Evolutionary conservation across 2,888 invertebrate genomes (phyloP), one percentile per base, ranked within the genome.

Genomic region (Watsonalla cultraria): DNA sequence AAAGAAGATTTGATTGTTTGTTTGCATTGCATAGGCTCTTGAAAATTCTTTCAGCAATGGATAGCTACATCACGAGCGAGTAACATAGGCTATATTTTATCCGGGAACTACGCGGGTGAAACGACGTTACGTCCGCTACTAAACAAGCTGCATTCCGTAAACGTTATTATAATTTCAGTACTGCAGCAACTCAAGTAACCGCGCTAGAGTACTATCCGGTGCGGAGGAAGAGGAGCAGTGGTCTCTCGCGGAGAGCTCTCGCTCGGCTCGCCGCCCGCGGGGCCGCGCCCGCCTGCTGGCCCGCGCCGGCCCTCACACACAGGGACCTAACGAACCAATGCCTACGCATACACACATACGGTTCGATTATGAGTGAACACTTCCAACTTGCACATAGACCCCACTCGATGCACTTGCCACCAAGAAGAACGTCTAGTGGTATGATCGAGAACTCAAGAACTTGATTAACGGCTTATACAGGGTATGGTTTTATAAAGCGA

Each of bases 181-280:
- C 73, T 84, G 81, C 62, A 62, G 65, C 0, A 74, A 68, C 54
- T 69, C 68, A 48, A 75, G 61, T 45, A 70, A 59, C 53, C 60
- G 58, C 2, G 76, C 80, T 0, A 74, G 72, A 0, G 78, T 93
- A 9, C 66, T 94, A 54, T 66, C 83, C 61, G 95, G 94, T 0
- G 91, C 93, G 1, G 95, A 94, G 59, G 97, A 97, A 76, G 86
- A 91, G 45, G 83, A 87, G 24, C 98, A 98, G 82, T 98, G 97
- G 97, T 82, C 93, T 14, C 95, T 95, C 73, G 95, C 97, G 45
- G 88, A 92, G 61, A 81, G 83, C 9, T 83, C 82, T 35, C 76
- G 82, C n/a, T 56, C 65, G 0, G 78, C 77, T 48, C 78, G 82
- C 0, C 93, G 93, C 46, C 90, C 91, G 69, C 88, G 94, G 55